Evolutionary conservation across 2,113 vertebrate genomes (phyloP), one percentile per base, ranked within the genome.

Genomic region (Centropristis striata): DNA sequence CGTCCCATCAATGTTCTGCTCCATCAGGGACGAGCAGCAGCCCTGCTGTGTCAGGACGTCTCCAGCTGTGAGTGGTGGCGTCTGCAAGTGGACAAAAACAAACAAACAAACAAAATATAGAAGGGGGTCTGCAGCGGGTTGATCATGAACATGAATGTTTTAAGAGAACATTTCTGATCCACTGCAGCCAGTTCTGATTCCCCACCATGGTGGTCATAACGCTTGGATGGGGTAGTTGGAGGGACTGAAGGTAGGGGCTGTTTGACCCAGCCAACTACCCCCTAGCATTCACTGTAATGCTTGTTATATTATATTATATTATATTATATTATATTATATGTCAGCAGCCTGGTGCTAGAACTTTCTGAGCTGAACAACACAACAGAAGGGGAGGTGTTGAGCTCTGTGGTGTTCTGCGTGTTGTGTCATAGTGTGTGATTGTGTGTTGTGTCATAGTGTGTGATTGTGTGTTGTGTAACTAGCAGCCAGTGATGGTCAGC

Each of bases 381-480:
- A 32, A 72, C 28, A 28, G 53, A 63, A 21, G 7, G 11, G 20
- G 6, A 5, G 16, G 36, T 28, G 46, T n/a, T 61, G 5, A 23
- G 12, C 12, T 53, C 12, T 68, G 23, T 42, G 39, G 27, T n/a
- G n/a, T n/a, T n/a, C n/a, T n/a, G n/a, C n/a, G n/a, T n/a, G n/a
- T n/a, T n/a, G n/a, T n/a, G 73, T 60, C 73, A 54, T n/a, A 64
- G 25, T 60, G 51, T 73, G 75, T 68, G 66, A 75, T 63, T n/a
- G n/a, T n/a, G n/a, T n/a, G n/a, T n/a, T n/a, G n/a, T n/a, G 73
- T 60, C 73, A 54, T n/a, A 64, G 25, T 60, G 51, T 73, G 75
- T 68, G 66, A 75, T 63, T 81, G 67, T 58, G 84, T 63, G 65
- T 83, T 80, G 59, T 74, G 20, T 77, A 68, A 83, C 77, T 23